Conservation (phyloP, 2,797 vertebrate genomes). For the Lepus townsendii region DNA sequence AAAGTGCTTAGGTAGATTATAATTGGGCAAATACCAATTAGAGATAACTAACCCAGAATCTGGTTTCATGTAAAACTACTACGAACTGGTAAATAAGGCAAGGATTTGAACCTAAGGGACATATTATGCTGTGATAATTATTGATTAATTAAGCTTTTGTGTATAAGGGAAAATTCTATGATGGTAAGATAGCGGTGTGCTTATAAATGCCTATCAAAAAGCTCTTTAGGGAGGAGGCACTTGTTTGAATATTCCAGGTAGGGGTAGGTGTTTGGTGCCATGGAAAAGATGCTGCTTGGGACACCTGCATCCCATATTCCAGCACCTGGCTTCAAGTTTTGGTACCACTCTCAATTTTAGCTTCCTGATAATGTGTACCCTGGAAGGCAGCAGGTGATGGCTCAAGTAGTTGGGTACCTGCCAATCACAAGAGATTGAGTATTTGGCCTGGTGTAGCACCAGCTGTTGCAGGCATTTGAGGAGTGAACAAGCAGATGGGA, state of each 20-base stretch:
- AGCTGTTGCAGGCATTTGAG: too few relatives aligned
- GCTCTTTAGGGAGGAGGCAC: background rate
- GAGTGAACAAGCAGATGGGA: too few relatives aligned
- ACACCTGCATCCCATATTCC: too few relatives aligned
- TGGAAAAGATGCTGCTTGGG: too few relatives aligned
- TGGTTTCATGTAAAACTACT: conserved; percentile 12
- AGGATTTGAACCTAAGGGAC: background rate
- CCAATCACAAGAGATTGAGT: too few relatives aligned
- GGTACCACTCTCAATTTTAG: too few relatives aligned
- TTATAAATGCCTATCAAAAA: conserved; percentile 20
- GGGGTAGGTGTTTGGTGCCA: too few relatives aligned
- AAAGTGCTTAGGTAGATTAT: background rate
- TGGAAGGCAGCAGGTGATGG: too few relatives aligned
- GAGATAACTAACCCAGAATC: background rate
- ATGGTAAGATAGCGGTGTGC: background rate
- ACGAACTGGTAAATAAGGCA: background rate
- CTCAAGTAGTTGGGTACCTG: too few relatives aligned
- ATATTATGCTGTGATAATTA: background rate
- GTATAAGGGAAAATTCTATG: background rate
- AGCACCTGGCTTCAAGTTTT: too few relatives aligned
- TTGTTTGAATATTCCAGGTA: background rate
- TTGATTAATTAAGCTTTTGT: background rate
- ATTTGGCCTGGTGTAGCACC: too few relatives aligned
- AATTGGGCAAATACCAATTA: background rate
- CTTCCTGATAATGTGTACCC: too few relatives aligned